Evolutionary conservation across 2,888 invertebrate genomes (phyloP).

Genomic region (Pseudococcus viburni): DNA sequence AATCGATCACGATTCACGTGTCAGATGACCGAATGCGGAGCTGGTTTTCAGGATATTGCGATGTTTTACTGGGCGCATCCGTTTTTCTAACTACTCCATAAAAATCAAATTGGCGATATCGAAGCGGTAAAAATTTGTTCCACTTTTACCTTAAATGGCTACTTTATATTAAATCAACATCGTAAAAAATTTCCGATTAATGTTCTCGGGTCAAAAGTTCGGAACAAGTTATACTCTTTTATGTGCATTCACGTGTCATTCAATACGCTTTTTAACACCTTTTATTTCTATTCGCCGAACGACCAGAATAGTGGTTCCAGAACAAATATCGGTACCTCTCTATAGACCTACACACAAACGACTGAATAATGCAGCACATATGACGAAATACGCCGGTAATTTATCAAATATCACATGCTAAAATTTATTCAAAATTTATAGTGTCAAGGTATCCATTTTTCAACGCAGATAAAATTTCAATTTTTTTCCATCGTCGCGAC

Average conservation of each 20-base stretch:
- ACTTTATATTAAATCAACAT: not conserved
- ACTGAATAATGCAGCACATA: no score
- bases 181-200: conserved; percentile 7
- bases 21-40: not conserved
- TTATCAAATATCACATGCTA: not conserved
- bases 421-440: conserved; percentile 16
- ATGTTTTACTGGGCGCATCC: not conserved
- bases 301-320: not conserved
- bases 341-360: not conserved
- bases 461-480: not conserved
- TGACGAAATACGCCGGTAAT: not conserved
- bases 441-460: conserved; percentile 23
- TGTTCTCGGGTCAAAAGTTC: conserved; percentile 10
- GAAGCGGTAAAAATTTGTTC: conserved; percentile 8
- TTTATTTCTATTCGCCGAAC: not conserved
- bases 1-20: conserved; percentile 14
- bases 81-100: not conserved
- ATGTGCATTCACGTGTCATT: not conserved
- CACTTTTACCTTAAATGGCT: not conserved
- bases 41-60: not conserved
- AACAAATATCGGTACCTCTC: not conserved
- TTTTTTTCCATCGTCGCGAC: not conserved
- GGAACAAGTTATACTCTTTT: not conserved
- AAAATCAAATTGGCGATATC: conserved; percentile 6
- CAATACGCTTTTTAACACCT: not conserved